Evolutionary conservation across 2,113 vertebrate species (phyloP), one percentile per base, ranked within the genome.

Genomic region (Archocentrus centrarchus): DNA sequence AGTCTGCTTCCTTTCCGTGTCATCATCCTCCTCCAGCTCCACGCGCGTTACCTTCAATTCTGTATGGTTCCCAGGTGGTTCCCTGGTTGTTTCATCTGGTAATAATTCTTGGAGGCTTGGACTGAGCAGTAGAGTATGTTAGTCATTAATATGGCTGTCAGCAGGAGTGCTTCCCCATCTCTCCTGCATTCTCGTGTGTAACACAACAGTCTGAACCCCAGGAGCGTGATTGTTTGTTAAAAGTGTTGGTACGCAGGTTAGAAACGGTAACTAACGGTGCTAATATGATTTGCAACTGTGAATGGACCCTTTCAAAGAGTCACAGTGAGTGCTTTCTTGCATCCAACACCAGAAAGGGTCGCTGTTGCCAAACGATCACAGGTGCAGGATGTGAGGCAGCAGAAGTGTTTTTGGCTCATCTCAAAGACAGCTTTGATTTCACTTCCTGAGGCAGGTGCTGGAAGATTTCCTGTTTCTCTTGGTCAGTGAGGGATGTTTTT

Each of bases 391-490:
- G 93, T 89, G 86, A 84, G 68, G 85, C 82, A 75, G 89, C 82
- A 58, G 78, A 82, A 66, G 53, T 39, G 53, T 82, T 82, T 75
- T 88, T 89, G 90, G 91, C 92, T 89, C 88, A 32, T 91, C 88
- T 93, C 89, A 94, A 92, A 89, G 86, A 78, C 81, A 2, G 62
- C 93, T 93, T 94, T 95, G 89, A 95, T 92, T 92, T 80, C 92
- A 86, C 91, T 88, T 94, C 93, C 90, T 58, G 78, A 80, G 90
- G 89, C 93, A 94, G 93, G 92, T 93, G 94, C 88, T 75, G 30
- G 57, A 77, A 90, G 82, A 77, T 78, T 93, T 93, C 89, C 92
- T 94, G 88, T 93, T 90, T 82, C 85, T 90, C 58, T 88, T 57
- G 80, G 91, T 82, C 91, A 90, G 62, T 94, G 77, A 89, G 89